Evolutionary conservation across 2,113 vertebrate species (phyloP).

Genomic region (Rhineura floridana): DNA sequence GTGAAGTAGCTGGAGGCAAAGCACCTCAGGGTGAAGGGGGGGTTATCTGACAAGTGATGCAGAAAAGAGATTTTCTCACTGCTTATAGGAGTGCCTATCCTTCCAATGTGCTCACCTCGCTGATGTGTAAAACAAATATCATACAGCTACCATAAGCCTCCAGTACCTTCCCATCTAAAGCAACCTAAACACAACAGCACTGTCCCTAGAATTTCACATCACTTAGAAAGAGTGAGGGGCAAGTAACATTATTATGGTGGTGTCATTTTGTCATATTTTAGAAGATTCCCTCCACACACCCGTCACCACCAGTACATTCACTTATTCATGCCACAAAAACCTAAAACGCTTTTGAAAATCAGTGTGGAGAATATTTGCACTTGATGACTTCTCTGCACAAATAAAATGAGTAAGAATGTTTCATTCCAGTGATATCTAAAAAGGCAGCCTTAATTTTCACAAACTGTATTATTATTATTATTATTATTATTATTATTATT

Average conservation of each 20-base stretch:
- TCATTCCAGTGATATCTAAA: too few relatives aligned
- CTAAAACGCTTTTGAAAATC: not conserved
- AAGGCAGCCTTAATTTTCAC: too few relatives aligned
- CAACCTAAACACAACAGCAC: not conserved
- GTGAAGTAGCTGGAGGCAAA: too few relatives aligned
- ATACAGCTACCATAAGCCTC: not conserved
- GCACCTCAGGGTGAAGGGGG: too few relatives aligned
- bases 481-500: too few relatives aligned
- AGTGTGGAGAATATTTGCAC: too few relatives aligned
- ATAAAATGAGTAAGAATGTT: too few relatives aligned
- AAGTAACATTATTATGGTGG: not conserved
- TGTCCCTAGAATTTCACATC: not conserved
- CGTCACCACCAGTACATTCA: too few relatives aligned
- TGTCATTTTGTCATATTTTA: not conserved
- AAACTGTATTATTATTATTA: too few relatives aligned
- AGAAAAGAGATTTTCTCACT: too few relatives aligned
- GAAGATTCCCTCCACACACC: not conserved
- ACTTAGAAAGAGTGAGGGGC: not conserved
- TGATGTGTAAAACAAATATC: not conserved
- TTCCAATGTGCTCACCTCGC: not conserved
- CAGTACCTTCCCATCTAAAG: not conserved
- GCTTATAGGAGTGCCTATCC: not conserved
- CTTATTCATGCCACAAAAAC: not conserved
- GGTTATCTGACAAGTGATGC: too few relatives aligned
- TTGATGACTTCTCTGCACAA: too few relatives aligned